phyloP scores from a whole-genome alignment of 2,113 vertebrate genomes.

The Caranx melampygus region DNA sequence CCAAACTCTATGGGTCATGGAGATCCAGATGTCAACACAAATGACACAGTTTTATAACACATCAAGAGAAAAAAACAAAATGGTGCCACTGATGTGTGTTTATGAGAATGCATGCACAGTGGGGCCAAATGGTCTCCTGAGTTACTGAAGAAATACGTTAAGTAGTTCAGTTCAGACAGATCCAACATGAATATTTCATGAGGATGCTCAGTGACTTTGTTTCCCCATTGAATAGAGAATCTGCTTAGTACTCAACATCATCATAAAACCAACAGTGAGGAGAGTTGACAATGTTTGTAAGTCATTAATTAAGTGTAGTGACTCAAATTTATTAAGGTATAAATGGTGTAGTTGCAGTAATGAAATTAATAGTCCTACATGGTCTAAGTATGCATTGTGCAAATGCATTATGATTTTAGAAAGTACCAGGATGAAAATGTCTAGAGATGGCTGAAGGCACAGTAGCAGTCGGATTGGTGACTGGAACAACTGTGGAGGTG shows the following conservation, averaged over 20 bases:
- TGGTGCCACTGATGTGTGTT: background rate
- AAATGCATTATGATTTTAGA: too few relatives aligned
- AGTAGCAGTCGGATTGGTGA: too few relatives aligned
- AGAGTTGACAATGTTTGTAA: background rate
- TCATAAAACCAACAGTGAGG: slow-evolving; percentile 6
- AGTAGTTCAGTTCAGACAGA: background rate
- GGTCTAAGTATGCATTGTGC: too few relatives aligned
- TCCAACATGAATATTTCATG: slow-evolving; percentile 16
- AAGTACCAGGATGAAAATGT: too few relatives aligned
- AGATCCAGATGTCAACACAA: background rate
- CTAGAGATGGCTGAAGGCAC: too few relatives aligned
- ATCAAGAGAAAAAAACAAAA: background rate
- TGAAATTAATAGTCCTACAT: background rate
- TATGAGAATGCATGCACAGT: background rate
- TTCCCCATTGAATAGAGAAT: background rate
- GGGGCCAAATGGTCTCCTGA: background rate
- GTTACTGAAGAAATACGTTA: background rate
- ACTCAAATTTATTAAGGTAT: background rate
- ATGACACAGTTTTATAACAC: background rate
- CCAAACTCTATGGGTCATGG: background rate
- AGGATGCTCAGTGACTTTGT: background rate
- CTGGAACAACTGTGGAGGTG: too few relatives aligned
- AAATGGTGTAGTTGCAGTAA: background rate
- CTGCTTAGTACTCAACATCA: background rate
- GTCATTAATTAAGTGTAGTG: too few relatives aligned